Percentiles rank a stretch among this genome's conserved stretches.
Evolutionary conservation across 2,888 invertebrate species (phyloP).

Genomic region (Tricholauxania praeusta): DNA sequence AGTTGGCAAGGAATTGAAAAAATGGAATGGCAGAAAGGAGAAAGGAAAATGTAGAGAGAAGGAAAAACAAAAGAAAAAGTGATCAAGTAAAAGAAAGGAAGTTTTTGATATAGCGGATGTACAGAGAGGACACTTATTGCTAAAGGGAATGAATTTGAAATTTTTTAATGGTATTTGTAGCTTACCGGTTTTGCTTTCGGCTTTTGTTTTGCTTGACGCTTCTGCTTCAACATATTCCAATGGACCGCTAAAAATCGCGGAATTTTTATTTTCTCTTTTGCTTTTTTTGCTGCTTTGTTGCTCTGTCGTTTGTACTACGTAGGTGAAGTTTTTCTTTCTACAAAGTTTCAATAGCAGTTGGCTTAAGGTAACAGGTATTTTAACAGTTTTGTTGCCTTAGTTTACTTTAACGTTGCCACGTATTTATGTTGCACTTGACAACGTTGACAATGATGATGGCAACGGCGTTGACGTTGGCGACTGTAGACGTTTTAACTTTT

Average conservation of each 20-base stretch:
- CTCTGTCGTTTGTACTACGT: constrained; percentile 21
- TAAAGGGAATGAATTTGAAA: too few relatives aligned
- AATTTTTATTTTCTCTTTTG: constrained; percentile 44
- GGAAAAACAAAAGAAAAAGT: neutral
- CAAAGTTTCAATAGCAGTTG: neutral
- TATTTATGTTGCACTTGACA: constrained; percentile 45
- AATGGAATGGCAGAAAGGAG: neutral
- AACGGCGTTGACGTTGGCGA: neutral
- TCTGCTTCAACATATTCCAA: constrained; percentile 67
- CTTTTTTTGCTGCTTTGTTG: neutral
- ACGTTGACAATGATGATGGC: constrained; percentile 10
- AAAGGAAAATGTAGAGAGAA: neutral
- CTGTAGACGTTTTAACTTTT: neutral
- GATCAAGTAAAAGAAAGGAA: neutral
- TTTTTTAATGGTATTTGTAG: constrained; percentile 15
- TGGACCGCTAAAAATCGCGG: constrained; percentile 53
- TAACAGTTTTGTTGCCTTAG: neutral
- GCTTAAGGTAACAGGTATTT: neutral
- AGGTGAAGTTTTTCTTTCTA: constrained; percentile 8
- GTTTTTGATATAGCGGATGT: neutral
- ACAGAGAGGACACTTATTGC: too few relatives aligned
- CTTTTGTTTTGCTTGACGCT: constrained; percentile 66
- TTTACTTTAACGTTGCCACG: neutral
- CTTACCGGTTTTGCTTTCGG: constrained; percentile 68
- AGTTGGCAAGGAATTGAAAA: neutral